Evolutionary conservation across 2,797 vertebrate genomes (phyloP).

Genomic region (Bufotes viridis): DNA sequence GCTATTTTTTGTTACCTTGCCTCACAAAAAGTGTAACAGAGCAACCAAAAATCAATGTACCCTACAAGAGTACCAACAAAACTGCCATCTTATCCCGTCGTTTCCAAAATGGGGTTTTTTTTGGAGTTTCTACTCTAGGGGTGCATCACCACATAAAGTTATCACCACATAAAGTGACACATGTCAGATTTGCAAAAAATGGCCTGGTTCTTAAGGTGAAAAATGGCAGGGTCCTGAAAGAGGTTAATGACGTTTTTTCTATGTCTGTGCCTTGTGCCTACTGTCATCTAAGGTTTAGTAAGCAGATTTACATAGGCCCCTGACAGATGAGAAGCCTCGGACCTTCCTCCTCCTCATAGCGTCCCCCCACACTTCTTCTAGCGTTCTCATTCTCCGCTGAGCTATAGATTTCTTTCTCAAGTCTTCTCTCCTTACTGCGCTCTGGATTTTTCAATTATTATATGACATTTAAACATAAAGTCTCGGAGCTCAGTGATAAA

Average conservation of each 20-base stretch:
- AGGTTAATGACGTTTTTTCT: not conserved
- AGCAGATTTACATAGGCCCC: not conserved
- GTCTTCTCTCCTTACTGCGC: not conserved
- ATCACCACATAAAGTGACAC: too few relatives aligned
- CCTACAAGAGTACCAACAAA: too few relatives aligned
- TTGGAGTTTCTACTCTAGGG: too few relatives aligned
- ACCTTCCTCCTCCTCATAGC: not conserved
- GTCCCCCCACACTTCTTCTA: not conserved
- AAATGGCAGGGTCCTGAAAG: too few relatives aligned
- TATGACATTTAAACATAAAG: constrained; percentile 19
- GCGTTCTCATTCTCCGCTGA: not conserved
- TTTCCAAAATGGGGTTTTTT: too few relatives aligned
- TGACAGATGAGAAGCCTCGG: not conserved
- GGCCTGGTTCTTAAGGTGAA: too few relatives aligned
- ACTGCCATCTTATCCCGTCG: too few relatives aligned
- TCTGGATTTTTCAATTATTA: not conserved
- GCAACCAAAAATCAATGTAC: too few relatives aligned
- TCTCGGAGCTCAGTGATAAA: not conserved
- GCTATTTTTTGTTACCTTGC: too few relatives aligned
- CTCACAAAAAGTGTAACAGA: too few relatives aligned
- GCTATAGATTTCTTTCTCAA: not conserved
- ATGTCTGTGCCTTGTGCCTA: not conserved
- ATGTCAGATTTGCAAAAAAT: too few relatives aligned
- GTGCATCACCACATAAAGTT: too few relatives aligned
- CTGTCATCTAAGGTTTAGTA: not conserved